Conservation (phyloP, 2,113 vertebrate genomes). For the Arvicanthis niloticus region DNA sequence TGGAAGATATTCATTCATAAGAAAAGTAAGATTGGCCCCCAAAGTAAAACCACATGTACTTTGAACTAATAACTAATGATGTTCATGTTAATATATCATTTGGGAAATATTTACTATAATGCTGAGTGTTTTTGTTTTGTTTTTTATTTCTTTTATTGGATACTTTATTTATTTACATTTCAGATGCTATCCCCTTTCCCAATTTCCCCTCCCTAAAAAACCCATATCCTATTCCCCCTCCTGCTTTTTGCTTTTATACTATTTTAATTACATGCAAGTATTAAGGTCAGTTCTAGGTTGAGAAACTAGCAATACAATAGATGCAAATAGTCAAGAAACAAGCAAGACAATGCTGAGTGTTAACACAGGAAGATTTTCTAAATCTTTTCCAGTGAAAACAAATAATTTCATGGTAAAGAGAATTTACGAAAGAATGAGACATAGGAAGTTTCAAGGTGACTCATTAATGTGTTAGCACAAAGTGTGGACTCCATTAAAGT, state of each 20-base stretch:
- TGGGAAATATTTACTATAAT: constrained; percentile 14
- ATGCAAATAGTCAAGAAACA: too few relatives aligned
- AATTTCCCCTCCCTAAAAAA: too few relatives aligned
- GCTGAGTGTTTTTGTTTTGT: too few relatives aligned
- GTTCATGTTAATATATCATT: neutral
- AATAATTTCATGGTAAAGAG: constrained; percentile 6
- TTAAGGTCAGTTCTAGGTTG: too few relatives aligned
- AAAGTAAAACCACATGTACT: constrained; percentile 16
- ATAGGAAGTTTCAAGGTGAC: neutral
- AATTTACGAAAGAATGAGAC: neutral
- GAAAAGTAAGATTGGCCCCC: neutral
- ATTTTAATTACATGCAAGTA: too few relatives aligned
- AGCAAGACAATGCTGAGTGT: neutral
- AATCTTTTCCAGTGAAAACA: neutral
- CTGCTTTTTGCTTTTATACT: too few relatives aligned
- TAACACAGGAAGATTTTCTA: constrained; percentile 18
- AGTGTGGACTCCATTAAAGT: neutral
- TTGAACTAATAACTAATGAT: neutral
- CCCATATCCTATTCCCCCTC: too few relatives aligned
- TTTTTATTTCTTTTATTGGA: too few relatives aligned
- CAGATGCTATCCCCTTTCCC: too few relatives aligned
- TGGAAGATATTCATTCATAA: neutral
- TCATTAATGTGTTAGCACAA: neutral
- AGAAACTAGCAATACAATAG: too few relatives aligned
- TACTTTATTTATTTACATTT: too few relatives aligned